Conservation (phyloP, 2,888 invertebrate genomes). For the Hecatera dysodea region DNA sequence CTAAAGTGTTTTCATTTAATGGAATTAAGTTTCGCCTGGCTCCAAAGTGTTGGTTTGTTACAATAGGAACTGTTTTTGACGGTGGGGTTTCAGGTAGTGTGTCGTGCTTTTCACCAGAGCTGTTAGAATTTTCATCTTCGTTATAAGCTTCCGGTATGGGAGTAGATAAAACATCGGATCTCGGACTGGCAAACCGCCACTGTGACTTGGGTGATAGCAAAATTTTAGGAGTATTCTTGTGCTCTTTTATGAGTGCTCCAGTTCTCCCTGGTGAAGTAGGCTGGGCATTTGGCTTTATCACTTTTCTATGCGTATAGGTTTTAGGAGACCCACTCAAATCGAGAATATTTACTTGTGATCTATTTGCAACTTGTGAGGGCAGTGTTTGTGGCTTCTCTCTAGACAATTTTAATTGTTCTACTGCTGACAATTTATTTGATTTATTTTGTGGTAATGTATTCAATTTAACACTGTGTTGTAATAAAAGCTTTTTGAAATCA, state of each 20-base stretch:
- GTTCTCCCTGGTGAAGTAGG: conserved; percentile 91
- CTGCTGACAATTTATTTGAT: conserved; percentile 93
- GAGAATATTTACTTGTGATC: conserved; percentile 92
- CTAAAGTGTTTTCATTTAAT: conserved; percentile 80
- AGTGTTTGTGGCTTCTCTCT: conserved; percentile 88
- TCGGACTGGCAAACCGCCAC: conserved; percentile 94
- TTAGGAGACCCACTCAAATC: conserved; percentile 94
- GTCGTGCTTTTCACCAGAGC: conserved; percentile 90
- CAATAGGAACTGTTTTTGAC: conserved; percentile 87
- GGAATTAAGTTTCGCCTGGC: conserved; percentile 87
- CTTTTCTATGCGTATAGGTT: conserved; percentile 92
- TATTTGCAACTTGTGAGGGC: conserved; percentile 77
- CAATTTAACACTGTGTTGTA: conserved; percentile 94
- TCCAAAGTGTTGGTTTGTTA: conserved; percentile 88
- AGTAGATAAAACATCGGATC: conserved; percentile 96
- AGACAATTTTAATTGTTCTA: conserved; percentile 94
- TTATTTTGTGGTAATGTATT: conserved; percentile 90
- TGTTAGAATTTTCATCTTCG: conserved; percentile 94
- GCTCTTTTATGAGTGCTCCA: conserved; percentile 86
- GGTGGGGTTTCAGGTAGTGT: conserved; percentile 78
- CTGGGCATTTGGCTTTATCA: conserved; percentile 87
- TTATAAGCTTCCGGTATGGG: conserved; percentile 96
- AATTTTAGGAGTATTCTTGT: conserved; percentile 91
- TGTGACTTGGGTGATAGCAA: conserved; percentile 93
- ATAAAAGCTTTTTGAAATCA: conserved; percentile 95